Conservation (phyloP, 2,113 vertebrate species). For the Nematolebias whitei region DNA sequence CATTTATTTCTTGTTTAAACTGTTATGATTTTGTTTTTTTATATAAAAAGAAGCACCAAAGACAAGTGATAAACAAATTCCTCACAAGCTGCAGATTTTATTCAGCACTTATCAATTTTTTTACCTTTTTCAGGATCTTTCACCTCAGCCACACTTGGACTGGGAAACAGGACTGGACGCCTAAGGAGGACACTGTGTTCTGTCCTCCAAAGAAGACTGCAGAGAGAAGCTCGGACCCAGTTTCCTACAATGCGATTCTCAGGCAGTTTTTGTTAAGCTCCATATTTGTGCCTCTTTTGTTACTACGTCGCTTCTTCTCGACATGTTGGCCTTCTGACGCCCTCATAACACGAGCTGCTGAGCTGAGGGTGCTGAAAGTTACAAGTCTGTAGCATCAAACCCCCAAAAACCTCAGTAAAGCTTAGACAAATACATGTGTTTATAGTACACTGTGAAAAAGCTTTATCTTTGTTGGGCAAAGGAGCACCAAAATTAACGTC, state of each 20-base stretch:
- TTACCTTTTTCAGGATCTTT: conserved; percentile 37
- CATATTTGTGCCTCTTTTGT: conserved; percentile 15
- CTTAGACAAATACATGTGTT: neutral
- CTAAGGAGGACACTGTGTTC: conserved; percentile 49
- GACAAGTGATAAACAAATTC: conserved; percentile 6
- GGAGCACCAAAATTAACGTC: neutral
- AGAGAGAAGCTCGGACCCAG: conserved; percentile 30
- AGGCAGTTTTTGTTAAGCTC: conserved; percentile 34
- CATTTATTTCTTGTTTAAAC: conserved; percentile 22
- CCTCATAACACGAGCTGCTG: conserved; percentile 8
- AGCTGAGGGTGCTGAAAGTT: conserved; percentile 23
- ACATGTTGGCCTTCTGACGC: conserved; percentile 24
- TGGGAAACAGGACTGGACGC: conserved; percentile 24
- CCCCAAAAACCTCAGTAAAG: neutral
- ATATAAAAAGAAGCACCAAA: conserved; percentile 4
- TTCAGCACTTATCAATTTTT: conserved; percentile 1
- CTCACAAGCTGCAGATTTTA: conserved; percentile 6
- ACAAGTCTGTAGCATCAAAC: neutral
- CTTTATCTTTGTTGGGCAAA: neutral
- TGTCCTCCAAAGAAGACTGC: conserved; percentile 40
- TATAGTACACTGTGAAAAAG: neutral
- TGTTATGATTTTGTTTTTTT: neutral
- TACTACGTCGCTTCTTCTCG: conserved; percentile 5
- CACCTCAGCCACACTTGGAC: conserved; percentile 20
- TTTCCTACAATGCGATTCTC: conserved; percentile 51